A percentile compares a stretch with the other conserved stretches of the same genome.
Evolutionary conservation across 2,113 vertebrate species (phyloP).

Genomic region (Tachycineta bicolor): DNA sequence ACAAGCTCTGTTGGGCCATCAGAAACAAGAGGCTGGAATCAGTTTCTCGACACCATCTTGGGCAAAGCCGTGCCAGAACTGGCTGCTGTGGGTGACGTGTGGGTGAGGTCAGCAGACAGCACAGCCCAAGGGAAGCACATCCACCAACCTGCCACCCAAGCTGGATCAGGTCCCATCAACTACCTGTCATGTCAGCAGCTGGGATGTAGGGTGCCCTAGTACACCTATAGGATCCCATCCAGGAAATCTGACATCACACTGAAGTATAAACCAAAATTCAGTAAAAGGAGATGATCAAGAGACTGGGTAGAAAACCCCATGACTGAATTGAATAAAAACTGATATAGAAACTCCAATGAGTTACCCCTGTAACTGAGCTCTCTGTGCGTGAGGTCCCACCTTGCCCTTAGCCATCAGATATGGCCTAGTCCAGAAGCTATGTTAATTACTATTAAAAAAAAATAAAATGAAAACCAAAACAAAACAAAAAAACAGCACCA

Average conservation of each 20-base stretch:
- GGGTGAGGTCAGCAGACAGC: background rate
- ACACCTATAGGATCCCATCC: background rate
- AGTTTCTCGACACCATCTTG: background rate
- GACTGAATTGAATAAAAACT: background rate
- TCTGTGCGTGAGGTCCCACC: accelerated
- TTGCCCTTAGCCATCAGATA: background rate
- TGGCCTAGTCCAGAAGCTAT: background rate
- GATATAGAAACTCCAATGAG: background rate
- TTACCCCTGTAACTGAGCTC: background rate
- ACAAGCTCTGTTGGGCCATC: background rate
- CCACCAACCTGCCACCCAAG: background rate
- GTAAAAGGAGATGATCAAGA: background rate
- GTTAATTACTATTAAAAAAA: background rate
- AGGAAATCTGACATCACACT: background rate
- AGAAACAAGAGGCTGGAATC: background rate
- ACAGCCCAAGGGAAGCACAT: background rate
- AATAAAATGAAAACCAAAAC: too few relatives aligned
- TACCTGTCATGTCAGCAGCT: accelerated
- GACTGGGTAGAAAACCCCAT: background rate
- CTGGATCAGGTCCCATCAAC: accelerated
- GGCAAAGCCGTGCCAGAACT: background rate
- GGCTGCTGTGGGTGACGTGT: accelerated
- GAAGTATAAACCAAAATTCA: background rate
- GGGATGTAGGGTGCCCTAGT: background rate
- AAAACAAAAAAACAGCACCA: too few relatives aligned